These are phyloP conservation scores for Cherax quadricarinatus DNA, from an alignment of 1,140 invertebrate species.

Conservation along the genomic window DNA sequence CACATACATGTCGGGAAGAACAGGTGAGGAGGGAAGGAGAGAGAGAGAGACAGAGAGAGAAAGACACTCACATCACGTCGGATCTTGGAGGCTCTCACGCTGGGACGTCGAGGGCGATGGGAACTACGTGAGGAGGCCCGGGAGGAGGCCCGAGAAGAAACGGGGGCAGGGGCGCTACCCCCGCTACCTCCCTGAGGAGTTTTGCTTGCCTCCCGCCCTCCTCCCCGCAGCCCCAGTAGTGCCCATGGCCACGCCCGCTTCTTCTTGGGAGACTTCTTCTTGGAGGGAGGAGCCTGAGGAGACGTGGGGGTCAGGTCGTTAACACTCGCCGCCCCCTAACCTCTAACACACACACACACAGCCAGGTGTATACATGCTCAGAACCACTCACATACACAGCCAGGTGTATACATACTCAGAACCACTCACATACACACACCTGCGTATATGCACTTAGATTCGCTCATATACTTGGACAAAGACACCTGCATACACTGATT, in stretches of 20 bases:
- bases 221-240: conserved; percentile 29
- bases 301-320: conserved; percentile 25
- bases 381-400: too few relatives aligned
- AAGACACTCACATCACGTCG: conserved; percentile 33
- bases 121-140: conserved; percentile 45
- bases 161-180: not conserved
- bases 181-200: not conserved
- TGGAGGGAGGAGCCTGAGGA: conserved; percentile 36
- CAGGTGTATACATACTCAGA: too few relatives aligned
- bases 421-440: too few relatives aligned
- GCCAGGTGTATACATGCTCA: too few relatives aligned
- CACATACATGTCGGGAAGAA: not conserved
- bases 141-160: conserved; percentile 35
- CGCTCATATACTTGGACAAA: too few relatives aligned
- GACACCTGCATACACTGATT: too few relatives aligned
- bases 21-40: not conserved
- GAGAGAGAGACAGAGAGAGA: too few relatives aligned
- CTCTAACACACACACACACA: too few relatives aligned
- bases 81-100: conserved; percentile 42
- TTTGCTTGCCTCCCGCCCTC: not conserved
- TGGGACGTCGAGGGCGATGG: conserved; percentile 39
- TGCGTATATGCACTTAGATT: too few relatives aligned
- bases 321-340: not conserved
- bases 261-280: conserved; percentile 48
- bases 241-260: conserved; percentile 47